phyloP scores from a whole-genome alignment of 2,888 invertebrate genomes.

The Rotaria socialis region DNA sequence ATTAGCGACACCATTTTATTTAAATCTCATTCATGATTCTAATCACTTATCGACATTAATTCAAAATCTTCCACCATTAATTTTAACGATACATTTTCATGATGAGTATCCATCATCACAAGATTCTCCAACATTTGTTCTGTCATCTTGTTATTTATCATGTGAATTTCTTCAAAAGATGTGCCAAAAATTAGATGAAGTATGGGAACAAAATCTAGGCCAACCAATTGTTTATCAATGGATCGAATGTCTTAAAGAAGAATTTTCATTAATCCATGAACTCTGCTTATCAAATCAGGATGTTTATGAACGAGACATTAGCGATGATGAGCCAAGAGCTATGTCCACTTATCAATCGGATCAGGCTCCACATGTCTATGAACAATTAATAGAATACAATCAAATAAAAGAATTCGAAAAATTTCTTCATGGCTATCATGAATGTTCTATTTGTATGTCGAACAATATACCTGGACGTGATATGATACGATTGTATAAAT shows the following conservation, averaged over 20 bases:
- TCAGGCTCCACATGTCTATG: not conserved
- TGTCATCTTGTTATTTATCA: not conserved
- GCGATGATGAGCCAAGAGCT: constrained; percentile 50
- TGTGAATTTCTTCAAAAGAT: constrained; percentile 49
- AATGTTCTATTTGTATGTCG: not conserved
- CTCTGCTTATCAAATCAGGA: not conserved
- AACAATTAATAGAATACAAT: not conserved
- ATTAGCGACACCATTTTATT: not conserved
- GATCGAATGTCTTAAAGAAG: constrained; percentile 63
- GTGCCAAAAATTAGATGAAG: constrained; percentile 61
- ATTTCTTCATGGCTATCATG: not conserved
- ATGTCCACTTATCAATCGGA: constrained; percentile 47
- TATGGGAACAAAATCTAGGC: constrained; percentile 63
- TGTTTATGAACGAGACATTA: not conserved
- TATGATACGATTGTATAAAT: not conserved
- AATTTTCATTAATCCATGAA: constrained; percentile 53
- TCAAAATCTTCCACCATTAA: not conserved
- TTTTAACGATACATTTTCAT: not conserved
- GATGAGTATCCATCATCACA: not conserved
- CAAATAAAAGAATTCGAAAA: not conserved
- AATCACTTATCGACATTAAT: not conserved
- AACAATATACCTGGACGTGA: not conserved
- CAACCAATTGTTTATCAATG: constrained; percentile 64
- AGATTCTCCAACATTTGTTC: not conserved
- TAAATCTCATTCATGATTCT: not conserved